Base-by-base conservation (phyloP, 2,888 invertebrate genomes). In the Agapostemon virescens region DNA sequence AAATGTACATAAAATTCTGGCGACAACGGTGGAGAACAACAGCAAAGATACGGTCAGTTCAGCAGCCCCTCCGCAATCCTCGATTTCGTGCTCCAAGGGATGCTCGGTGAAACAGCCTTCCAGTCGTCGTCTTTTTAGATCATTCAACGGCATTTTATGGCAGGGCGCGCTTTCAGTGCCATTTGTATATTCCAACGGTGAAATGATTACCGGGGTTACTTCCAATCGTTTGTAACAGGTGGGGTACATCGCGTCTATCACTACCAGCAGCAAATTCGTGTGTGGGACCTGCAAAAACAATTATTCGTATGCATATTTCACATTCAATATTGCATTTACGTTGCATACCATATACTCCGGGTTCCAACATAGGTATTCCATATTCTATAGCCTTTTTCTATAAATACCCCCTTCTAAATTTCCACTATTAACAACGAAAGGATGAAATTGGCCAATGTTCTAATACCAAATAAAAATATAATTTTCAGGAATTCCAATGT, bases 21-120 rank as follows among this genome's bases (percentile, higher is more conserved):
- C 17, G 15, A 85, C 74, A 40, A 77, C 45, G 42, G 87, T 13
- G 52, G 79, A 78, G 42, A 89, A 52, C 42, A 90, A 74, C 11
- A 84, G 77, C 0, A 84, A 69, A 55, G 85, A 88, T 61, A 89
- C 77, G 71, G 79, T 90, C 89, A 81, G 89, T 90, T 84, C 91
- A 84, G 74, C 90, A 85, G 86, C 85, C 64, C 88, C 84, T 40
- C 94, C 94, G 87, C 94, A 94, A 9, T 91, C 90, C 70, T 91
- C 91, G 49, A 94, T 94, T 88, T 94, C 93, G 45, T 90, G 82
- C 89, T 94, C 94, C 93, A 95, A 93, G 55, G 95, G 95, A 93
- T 97, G 96, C 86, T 96, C 95, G 71, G 97, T 96, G 89, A 94
- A 97, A 91, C 97, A 97, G 75, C 95, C 96, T 79, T 95, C 95